Percentiles rank a stretch among this genome's conserved stretches.
phyloP scores from a whole-genome alignment of 2,888 invertebrate species.

The Oligia strigilis region DNA sequence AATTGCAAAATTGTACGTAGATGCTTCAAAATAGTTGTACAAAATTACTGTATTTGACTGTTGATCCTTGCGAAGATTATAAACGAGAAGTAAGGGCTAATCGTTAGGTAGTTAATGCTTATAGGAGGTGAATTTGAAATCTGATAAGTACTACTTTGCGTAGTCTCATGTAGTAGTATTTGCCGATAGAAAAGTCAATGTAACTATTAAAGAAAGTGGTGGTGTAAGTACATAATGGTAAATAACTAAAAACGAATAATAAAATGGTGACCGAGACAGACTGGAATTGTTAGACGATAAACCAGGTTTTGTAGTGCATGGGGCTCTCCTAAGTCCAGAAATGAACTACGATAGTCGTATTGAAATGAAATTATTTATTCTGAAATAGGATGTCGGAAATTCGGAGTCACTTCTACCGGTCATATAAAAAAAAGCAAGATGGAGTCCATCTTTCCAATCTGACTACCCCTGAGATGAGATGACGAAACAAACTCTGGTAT shows the following conservation, averaged over 20 bases:
- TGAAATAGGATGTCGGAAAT: too few species aligned
- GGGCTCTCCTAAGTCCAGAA: too few species aligned
- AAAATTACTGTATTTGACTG: slow-evolving; percentile 37
- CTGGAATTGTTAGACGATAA: not conserved
- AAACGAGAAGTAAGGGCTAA: slow-evolving; percentile 19
- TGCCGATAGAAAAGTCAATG: not conserved
- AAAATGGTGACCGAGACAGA: not conserved
- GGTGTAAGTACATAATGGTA: not conserved
- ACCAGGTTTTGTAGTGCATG: not conserved
- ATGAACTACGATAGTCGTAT: too few species aligned
- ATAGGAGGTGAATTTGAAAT: slow-evolving; percentile 13
- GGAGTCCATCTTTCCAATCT: too few species aligned
- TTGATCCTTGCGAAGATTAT: slow-evolving; percentile 30
- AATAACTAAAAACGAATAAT: not conserved
- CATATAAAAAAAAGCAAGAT: too few species aligned
- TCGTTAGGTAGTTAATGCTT: slow-evolving; percentile 21
- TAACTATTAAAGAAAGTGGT: not conserved
- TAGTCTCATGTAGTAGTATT: not conserved
- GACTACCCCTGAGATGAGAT: too few species aligned
- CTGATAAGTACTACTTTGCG: slow-evolving; percentile 19
- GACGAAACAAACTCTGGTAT: too few species aligned
- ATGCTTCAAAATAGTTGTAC: slow-evolving; percentile 24
- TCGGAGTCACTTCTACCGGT: too few species aligned
- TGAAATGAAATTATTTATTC: too few species aligned
- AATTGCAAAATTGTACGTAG: slow-evolving; percentile 32